Base-by-base conservation (phyloP, 2,797 vertebrate genomes). In the Anguilla megastoma region DNA sequence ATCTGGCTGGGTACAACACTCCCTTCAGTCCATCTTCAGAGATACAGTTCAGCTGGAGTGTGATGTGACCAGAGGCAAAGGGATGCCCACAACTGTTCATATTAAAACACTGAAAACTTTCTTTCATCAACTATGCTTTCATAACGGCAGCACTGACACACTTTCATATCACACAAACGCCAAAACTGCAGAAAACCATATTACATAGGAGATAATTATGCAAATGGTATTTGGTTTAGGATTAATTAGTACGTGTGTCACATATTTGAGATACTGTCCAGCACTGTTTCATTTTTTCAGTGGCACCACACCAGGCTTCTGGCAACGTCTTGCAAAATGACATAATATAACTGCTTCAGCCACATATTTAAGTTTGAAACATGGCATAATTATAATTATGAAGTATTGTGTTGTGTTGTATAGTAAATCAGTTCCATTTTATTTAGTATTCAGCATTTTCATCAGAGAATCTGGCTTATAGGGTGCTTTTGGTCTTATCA, bases 11-110 rank as follows among this genome's bases (percentile, higher is more conserved):
- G 54, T 36, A 41, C 30, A 41, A 85, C 18, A 63, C 41, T 3
- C 84, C 56, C 84, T 85, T 45, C 84, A 24, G 54, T 85, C 36
- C 36, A 10, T 85, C 30, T 85, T 21, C 41, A 58, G 58, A 85
- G 9, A 85, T 9, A 21, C 50, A 58, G 14, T 36, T 24, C 84
- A 63, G 8, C 60, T 18, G 66, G 33, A 18, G 21, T 36, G 9
- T 30, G 33, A 85, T 63, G 21, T 85, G 56, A 63, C 84, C 56
- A 45, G 16, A 66, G 56, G 84, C 56, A 24, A 30, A 45, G 36
- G 21, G 1, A 36, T 85, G 1, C n/a, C 58, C 33, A 85, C 54
- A 66, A 12, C 41, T n/a, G 33, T 66, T 66, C 56, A 85, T 85
- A 85, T 60, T 54, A 85, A 58, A 85, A 30, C 54, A 85, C 16